Evolutionary conservation across 2,888 invertebrate genomes (phyloP), one percentile per base, ranked within the genome.

Genomic region (Diachrysia chrysitis): DNA sequence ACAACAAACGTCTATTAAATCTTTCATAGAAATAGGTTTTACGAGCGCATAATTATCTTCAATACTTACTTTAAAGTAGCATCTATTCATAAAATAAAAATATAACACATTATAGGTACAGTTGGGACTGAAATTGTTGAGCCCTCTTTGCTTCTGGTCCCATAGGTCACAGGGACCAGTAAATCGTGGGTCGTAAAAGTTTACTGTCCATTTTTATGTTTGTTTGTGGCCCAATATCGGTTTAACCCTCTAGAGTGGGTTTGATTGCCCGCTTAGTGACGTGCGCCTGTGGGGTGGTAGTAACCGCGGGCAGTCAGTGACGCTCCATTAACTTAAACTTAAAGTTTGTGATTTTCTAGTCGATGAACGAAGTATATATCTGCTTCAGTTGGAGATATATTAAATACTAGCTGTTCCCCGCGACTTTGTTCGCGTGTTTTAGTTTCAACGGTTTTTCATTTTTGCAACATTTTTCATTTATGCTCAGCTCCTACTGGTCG

Each of bases 161-260:
- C 90, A 92, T 92, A 93, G 93, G 89, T 91, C 92, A 92, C 90
- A 78, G 83, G 65, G 82, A 79, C 85, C 87, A 85, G 88, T 88
- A 89, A 89, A 89, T 87, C 85, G 87, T 83, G 69, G 84, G 72
- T 92, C 92, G 87, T 94, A 93, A 94, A 95, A 87, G 70, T 94
- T 94, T 92, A 94, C 85, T 91, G 87, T 91, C 91, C 90, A 81
- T 89, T 94, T 94, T 95, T 94, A 94, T 93, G 93, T 93, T 92
- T 93, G 92, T 92, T 93, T 91, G 93, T 86, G 91, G 89, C 85
- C 85, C 90, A 87, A 89, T 92, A 91, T 91, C 90, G 92, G 91
- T 87, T 88, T 89, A 87, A 89, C 90, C 91, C 90, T 88, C 88
- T 76, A 78, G 80, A 80, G 82, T 80, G 85, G 83, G 83, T 90